Evolutionary conservation across 2,888 invertebrate species (phyloP), one percentile per base, ranked within the genome.

Genomic region (Drosophila putrida): DNA sequence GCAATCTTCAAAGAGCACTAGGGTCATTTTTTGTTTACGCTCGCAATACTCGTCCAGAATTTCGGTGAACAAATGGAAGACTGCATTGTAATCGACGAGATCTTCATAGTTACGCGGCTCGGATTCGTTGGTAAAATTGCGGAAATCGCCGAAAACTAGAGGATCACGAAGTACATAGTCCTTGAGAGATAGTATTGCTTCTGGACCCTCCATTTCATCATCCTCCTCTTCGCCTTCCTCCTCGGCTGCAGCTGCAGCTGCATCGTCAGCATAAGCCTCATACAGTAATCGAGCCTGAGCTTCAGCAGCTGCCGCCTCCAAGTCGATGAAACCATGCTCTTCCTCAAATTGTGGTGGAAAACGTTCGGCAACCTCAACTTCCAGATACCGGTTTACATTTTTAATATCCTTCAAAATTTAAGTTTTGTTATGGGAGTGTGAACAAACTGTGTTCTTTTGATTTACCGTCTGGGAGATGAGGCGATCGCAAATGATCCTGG

Each of bases 1-100:
- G 43, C 97, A 98, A 90, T 98, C 98, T 89, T 98, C 97, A 90
- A 98, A 98, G 27, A 98, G 93, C 0, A 98, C 97, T 75, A 98
- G 94, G 27, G 95, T 95, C 93, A 98, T 94, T 88, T 96, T 95
- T 66, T 93, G 93, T 53, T 94, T 93, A 27, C 94, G 94, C 79
- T 97, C 97, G 90, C 96, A 96, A 92, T 96, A 98, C 79, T 97
- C 96, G 78, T 96, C 96, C 44, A 98, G 91, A 73, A 98, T 97
- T 96, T 98, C 98, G 93, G 96, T 96, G 88, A 98, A 97, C 1
- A 98, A 93, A 79, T 95, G 96, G 90, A 95, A 97, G n/a, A 97
- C 95, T 0, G 97, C 97, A 82, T 97, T 96, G 89, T 97, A 98
- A 91, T 98, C 98, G 6, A 97, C 93, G 11, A 98, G 93, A 90